Conservation (phyloP, 2,888 invertebrate species). For the Leptogaster cylindrica region DNA sequence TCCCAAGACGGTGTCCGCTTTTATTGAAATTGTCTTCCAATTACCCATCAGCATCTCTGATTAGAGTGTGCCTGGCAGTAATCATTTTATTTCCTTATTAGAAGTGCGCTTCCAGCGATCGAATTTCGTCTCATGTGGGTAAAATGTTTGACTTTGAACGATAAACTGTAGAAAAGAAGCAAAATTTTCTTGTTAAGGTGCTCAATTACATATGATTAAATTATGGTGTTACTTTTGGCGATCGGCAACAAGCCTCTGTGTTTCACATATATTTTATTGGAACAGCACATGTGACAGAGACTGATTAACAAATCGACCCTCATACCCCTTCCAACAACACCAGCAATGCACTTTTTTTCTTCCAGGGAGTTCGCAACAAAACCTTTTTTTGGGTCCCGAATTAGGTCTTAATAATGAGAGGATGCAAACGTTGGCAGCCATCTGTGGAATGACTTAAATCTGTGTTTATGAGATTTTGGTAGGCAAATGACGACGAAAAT, state of each 20-base stretch:
- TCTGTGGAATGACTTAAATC: constrained; percentile 33
- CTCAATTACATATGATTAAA: constrained; percentile 29
- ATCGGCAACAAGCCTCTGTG: background rate
- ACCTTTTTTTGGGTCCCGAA: background rate
- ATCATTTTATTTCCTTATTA: constrained; percentile 38
- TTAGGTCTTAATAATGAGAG: background rate
- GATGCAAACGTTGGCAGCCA: constrained; percentile 31
- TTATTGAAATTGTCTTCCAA: constrained; percentile 34
- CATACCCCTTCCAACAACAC: background rate
- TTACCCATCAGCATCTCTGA: constrained; percentile 31
- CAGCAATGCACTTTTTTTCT: background rate
- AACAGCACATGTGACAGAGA: constrained; percentile 15
- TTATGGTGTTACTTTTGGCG: constrained; percentile 29
- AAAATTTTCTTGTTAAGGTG: constrained; percentile 15
- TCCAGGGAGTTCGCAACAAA: background rate
- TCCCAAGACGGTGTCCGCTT: background rate
- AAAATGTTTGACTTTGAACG: constrained; percentile 17
- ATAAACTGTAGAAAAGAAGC: background rate
- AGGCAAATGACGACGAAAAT: background rate
- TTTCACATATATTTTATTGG: background rate
- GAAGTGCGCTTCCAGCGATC: background rate
- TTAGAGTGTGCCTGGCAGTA: constrained; percentile 9
- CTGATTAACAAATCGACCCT: constrained; percentile 17
- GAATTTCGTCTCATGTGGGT: constrained; percentile 4
- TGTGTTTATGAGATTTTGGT: constrained; percentile 30